Percentiles rank a stretch among this genome's conserved stretches.
Conservation (phyloP, 2,888 invertebrate genomes). For the Drosophila kokeensis region DNA sequence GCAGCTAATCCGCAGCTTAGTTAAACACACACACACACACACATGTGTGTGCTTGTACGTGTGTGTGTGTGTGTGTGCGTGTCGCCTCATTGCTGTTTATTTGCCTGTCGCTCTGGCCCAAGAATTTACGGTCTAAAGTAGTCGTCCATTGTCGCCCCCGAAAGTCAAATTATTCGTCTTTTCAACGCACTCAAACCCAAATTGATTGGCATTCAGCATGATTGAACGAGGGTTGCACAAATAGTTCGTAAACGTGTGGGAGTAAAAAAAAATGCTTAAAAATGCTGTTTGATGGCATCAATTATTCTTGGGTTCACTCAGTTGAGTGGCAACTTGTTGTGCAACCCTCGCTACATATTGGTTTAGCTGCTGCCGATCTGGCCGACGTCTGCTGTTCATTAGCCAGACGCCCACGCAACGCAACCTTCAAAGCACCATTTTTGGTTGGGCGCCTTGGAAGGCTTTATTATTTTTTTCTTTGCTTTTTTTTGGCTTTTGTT, state of each 20-base stretch:
- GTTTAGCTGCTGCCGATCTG: slow-evolving; percentile 39
- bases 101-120: slow-evolving; percentile 49
- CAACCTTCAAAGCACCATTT: slow-evolving; percentile 68
- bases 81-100: slow-evolving; percentile 33
- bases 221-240: slow-evolving; percentile 44
- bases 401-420: slow-evolving; percentile 66
- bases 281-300: background rate
- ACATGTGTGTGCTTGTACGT: background rate
- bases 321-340: background rate
- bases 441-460: slow-evolving; percentile 51
- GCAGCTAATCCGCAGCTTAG: slow-evolving; percentile 55
- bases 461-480: slow-evolving; percentile 3
- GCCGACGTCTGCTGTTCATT: slow-evolving; percentile 63
- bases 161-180: slow-evolving; percentile 36
- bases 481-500: slow-evolving; percentile 20
- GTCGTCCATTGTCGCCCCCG: slow-evolving; percentile 36
- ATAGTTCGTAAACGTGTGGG: background rate
- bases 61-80: background rate
- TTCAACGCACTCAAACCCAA: slow-evolving; percentile 45
- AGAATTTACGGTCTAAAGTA: slow-evolving; percentile 62
- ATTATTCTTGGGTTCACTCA: background rate
- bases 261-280: background rate
- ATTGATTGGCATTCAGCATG: slow-evolving; percentile 64
- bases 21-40: background rate
- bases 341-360: slow-evolving; percentile 49